Percentiles rank a stretch among this genome's conserved stretches.
Conservation (phyloP, 1,140 invertebrate genomes). For the Drosophila miranda region DNA sequence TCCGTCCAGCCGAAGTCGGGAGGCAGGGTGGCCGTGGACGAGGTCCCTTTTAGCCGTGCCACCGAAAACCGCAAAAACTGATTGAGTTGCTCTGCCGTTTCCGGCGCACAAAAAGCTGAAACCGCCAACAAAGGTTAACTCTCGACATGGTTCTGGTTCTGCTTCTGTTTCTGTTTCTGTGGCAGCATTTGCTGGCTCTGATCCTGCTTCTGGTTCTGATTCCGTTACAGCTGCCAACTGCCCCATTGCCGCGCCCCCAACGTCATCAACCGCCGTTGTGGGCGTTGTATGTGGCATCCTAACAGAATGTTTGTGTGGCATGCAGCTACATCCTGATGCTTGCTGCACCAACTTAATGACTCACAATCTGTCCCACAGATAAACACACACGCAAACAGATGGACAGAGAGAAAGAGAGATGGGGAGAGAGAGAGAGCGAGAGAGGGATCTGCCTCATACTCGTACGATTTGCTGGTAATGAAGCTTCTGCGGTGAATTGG, state of each 20-base stretch:
- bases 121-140: conserved; percentile 65
- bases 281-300: conserved; percentile 55
- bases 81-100: conserved; percentile 58
- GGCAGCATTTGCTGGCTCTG: conserved; percentile 9
- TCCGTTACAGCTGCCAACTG: conserved; percentile 22
- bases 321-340: conserved; percentile 12
- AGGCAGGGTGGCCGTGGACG: no score
- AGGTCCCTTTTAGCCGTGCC: conserved; percentile 34
- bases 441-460: no score
- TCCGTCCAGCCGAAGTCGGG: background rate
- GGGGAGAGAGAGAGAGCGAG: no score
- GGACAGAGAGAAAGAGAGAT: conserved; percentile 9
- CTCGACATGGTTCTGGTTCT: conserved; percentile 48
- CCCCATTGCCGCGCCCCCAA: conserved; percentile 13
- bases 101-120: conserved; percentile 57
- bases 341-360: conserved; percentile 69
- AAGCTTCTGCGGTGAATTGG: conserved; percentile 79
- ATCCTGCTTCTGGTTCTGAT: conserved; percentile 29
- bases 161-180: conserved; percentile 15
- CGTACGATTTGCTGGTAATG: conserved; percentile 45
- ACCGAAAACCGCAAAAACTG: conserved; percentile 64
- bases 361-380: conserved; percentile 63
- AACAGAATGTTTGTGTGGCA: conserved; percentile 53
- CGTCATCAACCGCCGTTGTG: conserved; percentile 49
- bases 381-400: conserved; percentile 32